phyloP scores from a whole-genome alignment of 2,888 invertebrate genomes.

The Stomorhina lunata region DNA sequence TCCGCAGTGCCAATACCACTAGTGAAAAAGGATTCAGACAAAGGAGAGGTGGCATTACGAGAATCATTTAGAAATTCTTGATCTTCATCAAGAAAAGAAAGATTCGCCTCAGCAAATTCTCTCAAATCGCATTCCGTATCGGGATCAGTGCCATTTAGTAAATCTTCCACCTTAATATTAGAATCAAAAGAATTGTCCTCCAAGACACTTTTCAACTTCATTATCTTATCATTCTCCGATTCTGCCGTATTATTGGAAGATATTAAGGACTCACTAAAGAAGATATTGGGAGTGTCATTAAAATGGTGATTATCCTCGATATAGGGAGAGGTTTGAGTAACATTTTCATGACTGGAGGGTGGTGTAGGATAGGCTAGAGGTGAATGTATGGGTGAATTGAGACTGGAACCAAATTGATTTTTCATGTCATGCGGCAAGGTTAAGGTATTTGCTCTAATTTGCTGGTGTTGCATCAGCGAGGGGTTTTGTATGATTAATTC shows the following conservation, averaged over 20 bases:
- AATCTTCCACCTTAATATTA: conserved; percentile 77
- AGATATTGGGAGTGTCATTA: conserved; percentile 76
- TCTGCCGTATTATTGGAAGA: conserved; percentile 72
- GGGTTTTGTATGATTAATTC: conserved; percentile 80
- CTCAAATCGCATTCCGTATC: conserved; percentile 77
- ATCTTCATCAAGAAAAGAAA: conserved; percentile 79
- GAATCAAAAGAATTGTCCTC: conserved; percentile 77
- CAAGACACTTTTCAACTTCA: conserved; percentile 78
- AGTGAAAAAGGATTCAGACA: conserved; percentile 91
- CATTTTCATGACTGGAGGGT: conserved; percentile 91
- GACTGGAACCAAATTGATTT: conserved; percentile 72
- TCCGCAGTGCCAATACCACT: conserved; percentile 91
- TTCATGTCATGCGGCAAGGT: conserved; percentile 61
- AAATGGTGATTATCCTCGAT: conserved; percentile 77
- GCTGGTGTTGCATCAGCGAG: conserved; percentile 68
- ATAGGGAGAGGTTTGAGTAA: conserved; percentile 79
- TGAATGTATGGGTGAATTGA: conserved; percentile 84
- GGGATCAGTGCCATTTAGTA: conserved; percentile 75
- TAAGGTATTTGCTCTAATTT: conserved; percentile 74
- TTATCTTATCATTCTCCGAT: conserved; percentile 78
- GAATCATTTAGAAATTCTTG: conserved; percentile 82
- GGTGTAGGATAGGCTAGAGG: conserved; percentile 92
- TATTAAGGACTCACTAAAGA: conserved; percentile 77
- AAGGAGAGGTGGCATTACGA: conserved; percentile 88
- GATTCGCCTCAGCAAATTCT: conserved; percentile 79